Percentiles rank a stretch among this genome's conserved stretches.
Evolutionary conservation across 2,797 vertebrate species (phyloP).

Genomic region (Prionace glauca): DNA sequence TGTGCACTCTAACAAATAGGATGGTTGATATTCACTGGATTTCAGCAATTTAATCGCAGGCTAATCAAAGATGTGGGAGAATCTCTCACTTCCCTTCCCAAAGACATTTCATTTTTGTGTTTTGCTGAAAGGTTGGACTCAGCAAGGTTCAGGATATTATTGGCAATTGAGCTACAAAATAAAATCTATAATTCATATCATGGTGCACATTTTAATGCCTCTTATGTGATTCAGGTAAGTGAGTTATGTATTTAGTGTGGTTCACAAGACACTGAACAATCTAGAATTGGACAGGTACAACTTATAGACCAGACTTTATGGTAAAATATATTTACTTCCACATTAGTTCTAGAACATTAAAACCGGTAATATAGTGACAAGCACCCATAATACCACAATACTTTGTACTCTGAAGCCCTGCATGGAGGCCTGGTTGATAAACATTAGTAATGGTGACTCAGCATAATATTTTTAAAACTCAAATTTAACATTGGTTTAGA

Average conservation of each 20-base stretch:
- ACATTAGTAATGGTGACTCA: neutral
- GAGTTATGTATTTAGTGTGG: neutral
- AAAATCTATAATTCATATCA: neutral
- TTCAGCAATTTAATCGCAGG: neutral
- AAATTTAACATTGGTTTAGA: neutral
- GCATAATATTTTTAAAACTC: neutral
- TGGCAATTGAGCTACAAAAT: neutral
- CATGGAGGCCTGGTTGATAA: neutral
- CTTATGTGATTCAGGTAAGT: neutral
- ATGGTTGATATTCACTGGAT: neutral
- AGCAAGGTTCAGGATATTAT: neutral
- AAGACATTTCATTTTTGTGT: neutral
- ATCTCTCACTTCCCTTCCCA: neutral
- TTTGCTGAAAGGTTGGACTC: neutral
- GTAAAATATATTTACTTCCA: neutral
- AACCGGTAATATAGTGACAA: neutral
- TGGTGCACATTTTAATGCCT: neutral
- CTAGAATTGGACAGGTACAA: neutral
- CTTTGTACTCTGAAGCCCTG: neutral
- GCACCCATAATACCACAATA: neutral
- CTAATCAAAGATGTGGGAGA: neutral
- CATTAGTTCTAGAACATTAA: neutral
- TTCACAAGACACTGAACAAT: neutral
- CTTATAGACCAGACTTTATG: neutral
- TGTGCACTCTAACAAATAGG: neutral